Percentiles rank a stretch among this genome's conserved stretches.
phyloP scores from a whole-genome alignment of 1,140 invertebrate genomes.

The Anagrus nilaparvatae region DNA sequence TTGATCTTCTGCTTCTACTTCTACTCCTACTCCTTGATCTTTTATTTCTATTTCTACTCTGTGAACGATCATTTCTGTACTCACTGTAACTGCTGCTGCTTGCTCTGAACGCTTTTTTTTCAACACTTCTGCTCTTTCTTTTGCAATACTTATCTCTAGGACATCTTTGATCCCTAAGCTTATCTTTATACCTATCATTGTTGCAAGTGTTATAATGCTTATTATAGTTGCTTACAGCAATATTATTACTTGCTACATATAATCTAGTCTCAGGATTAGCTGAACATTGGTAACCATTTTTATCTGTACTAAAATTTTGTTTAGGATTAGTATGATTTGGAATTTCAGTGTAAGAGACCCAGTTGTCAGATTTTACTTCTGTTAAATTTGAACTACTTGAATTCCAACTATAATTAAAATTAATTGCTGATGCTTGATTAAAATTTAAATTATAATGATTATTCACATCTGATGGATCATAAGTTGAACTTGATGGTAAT shows the following conservation, averaged over 20 bases:
- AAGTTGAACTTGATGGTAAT: neutral
- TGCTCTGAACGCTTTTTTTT: conserved; percentile 12
- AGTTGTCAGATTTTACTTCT: conserved; percentile 17
- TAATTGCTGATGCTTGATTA: conserved; percentile 11
- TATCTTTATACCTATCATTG: conserved; percentile 10
- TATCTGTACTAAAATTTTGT: conserved; percentile 5
- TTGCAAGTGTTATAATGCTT: conserved; percentile 16
- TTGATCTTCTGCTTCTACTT: conserved; percentile 22
- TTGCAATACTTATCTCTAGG: conserved; percentile 10
- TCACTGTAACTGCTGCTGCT: too few species aligned
- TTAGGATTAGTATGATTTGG: conserved; percentile 4
- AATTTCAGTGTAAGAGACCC: conserved; percentile 4
- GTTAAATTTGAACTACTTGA: conserved; percentile 12
- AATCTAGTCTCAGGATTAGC: conserved; percentile 16
- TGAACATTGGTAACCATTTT: conserved; percentile 6
- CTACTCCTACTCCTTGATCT: conserved; percentile 15
- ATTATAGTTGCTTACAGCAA: conserved; percentile 10
- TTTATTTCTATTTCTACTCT: conserved; percentile 10
- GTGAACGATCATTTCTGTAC: conserved; percentile 15
- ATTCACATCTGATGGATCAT: neutral
- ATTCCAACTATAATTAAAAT: conserved; percentile 20
- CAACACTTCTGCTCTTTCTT: conserved; percentile 14
- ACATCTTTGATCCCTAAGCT: conserved; percentile 10
- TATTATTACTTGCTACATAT: conserved; percentile 12
- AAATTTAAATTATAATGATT: conserved; percentile 14